Percentiles rank a stretch among this genome's conserved stretches.
Evolutionary conservation across 1,140 invertebrate genomes (phyloP).

Genomic region (Calosoma granatense): DNA sequence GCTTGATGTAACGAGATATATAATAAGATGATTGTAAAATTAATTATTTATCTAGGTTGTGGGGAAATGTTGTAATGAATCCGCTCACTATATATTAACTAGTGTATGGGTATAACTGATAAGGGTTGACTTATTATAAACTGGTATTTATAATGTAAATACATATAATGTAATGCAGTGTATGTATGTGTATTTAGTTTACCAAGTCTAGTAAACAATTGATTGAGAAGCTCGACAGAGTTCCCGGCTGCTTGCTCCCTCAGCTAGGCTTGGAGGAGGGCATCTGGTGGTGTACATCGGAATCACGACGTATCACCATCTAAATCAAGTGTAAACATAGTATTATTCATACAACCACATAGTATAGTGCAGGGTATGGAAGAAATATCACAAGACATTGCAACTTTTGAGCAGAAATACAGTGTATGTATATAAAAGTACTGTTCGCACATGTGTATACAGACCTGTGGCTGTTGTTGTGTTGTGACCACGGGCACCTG

Average conservation of each 20-base stretch:
- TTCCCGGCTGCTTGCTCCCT: conserved; percentile 13
- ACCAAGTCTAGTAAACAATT: not conserved
- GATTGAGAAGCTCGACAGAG: not conserved
- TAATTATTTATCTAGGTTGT: too few species aligned
- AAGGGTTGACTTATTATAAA: too few species aligned
- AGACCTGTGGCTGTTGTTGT: conserved; percentile 29
- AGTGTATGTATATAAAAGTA: not conserved
- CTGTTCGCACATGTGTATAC: conserved; percentile 8
- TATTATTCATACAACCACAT: conserved; percentile 12
- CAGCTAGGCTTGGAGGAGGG: conserved; percentile 28
- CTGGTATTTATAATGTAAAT: too few species aligned
- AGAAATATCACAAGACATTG: conserved; percentile 11
- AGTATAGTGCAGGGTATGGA: not conserved
- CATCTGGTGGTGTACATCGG: conserved; percentile 23
- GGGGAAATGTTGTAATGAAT: too few species aligned
- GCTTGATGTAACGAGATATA: too few species aligned
- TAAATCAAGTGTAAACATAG: conserved; percentile 17
- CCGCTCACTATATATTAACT: too few species aligned
- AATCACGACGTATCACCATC: conserved; percentile 31
- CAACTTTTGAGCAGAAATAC: too few species aligned
- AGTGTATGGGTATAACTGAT: too few species aligned
- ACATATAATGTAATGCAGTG: too few species aligned
- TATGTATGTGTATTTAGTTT: not conserved
- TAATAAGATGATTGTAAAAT: too few species aligned
- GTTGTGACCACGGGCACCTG: conserved; percentile 16